Conservation (phyloP, 2,888 invertebrate genomes). For the Ernsta delagoae region DNA sequence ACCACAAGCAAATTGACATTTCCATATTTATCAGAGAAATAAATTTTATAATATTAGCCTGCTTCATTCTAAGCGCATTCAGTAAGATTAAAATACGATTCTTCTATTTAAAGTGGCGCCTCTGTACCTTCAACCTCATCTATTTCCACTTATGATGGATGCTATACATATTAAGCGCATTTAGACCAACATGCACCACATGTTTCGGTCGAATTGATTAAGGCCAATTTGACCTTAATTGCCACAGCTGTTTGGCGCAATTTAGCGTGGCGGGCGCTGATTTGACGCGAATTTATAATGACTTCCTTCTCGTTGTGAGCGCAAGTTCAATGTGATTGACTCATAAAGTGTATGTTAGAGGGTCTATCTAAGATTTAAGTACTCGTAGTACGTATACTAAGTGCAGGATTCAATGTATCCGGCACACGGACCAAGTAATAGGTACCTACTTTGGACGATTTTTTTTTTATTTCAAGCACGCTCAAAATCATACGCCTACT, state of each 20-base stretch:
- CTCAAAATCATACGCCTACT: too few relatives aligned
- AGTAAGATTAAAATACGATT: neutral
- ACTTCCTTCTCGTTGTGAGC: slow-evolving; percentile 44
- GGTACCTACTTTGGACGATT: too few relatives aligned
- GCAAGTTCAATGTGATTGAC: slow-evolving; percentile 36
- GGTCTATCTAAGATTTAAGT: neutral
- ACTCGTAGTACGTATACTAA: too few relatives aligned
- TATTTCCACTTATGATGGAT: slow-evolving; percentile 30
- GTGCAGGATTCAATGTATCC: too few relatives aligned
- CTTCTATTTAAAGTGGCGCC: slow-evolving; percentile 1
- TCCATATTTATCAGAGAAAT: neutral
- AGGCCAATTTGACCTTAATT: slow-evolving; percentile 68
- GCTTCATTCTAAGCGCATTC: neutral
- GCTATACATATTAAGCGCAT: slow-evolving; percentile 38
- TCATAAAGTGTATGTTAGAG: neutral
- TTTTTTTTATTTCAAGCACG: too few relatives aligned
- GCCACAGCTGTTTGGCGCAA: slow-evolving; percentile 48
- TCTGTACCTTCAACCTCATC: slow-evolving; percentile 6
- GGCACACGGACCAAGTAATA: too few relatives aligned
- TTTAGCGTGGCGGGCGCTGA: slow-evolving; percentile 46
- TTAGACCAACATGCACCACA: slow-evolving; percentile 49
- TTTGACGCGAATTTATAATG: slow-evolving; percentile 43
- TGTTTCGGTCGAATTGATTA: slow-evolving; percentile 64
- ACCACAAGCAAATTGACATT: too few relatives aligned
- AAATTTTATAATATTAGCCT: neutral